Evolutionary conservation across 1,140 invertebrate genomes (phyloP).

Genomic region (Calephelis virginiensis): DNA sequence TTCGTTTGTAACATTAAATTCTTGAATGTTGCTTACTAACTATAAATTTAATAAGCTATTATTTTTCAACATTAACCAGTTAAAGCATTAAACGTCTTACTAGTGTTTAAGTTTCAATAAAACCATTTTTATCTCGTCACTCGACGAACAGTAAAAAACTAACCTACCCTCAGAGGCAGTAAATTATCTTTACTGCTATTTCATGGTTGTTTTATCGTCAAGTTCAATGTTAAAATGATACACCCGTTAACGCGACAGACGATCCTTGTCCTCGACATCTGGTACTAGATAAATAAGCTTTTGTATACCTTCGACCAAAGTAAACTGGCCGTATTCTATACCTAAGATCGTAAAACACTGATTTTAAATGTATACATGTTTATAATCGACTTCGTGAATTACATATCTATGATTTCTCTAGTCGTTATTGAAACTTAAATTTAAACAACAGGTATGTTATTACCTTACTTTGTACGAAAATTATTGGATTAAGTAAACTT

Average conservation of each 20-base stretch:
- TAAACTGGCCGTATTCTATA: too few relatives aligned
- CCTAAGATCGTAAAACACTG: background rate
- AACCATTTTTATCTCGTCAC: constrained; percentile 14
- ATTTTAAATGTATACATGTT: too few relatives aligned
- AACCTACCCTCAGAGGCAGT: constrained; percentile 52
- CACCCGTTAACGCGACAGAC: constrained; percentile 51
- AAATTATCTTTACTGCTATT: constrained; percentile 71
- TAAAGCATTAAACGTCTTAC: constrained; percentile 7
- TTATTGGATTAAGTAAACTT: too few relatives aligned
- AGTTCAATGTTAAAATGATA: constrained; percentile 64
- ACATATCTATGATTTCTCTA: too few relatives aligned
- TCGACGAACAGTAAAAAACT: constrained; percentile 32
- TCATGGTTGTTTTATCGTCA: constrained; percentile 68
- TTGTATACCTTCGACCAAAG: background rate
- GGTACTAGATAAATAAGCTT: constrained; percentile 55
- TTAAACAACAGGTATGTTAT: too few relatives aligned
- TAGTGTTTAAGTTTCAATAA: constrained; percentile 6
- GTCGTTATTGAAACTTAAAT: too few relatives aligned
- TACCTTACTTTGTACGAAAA: too few relatives aligned
- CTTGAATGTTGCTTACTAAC: too few relatives aligned
- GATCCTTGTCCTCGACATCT: constrained; percentile 55
- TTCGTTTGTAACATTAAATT: too few relatives aligned
- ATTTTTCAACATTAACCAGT: background rate
- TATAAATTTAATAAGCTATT: background rate
- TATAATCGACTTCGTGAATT: too few relatives aligned